These are phyloP conservation scores for Ianthella basta DNA, from an alignment of 37 sponge, comb jelly and placozoan species.

Conservation along the genomic window DNA sequence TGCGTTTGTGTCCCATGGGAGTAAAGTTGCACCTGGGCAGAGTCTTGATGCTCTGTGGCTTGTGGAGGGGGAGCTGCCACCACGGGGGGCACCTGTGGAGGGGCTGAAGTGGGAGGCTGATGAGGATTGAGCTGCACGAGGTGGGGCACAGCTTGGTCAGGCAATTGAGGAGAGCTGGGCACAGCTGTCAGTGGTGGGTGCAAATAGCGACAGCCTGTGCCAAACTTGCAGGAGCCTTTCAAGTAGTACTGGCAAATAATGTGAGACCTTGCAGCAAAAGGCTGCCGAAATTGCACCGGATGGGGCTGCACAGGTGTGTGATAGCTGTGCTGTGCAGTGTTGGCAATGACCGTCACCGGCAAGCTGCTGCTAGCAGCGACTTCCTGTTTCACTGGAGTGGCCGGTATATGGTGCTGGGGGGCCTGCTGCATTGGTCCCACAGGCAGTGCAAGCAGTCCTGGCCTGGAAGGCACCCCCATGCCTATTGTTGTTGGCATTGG, in stretches of 20 bases:
- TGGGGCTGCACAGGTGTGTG: not conserved
- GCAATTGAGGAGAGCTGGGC: not conserved
- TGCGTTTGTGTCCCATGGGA: not conserved
- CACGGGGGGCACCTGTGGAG: not conserved
- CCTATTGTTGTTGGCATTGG: not conserved
- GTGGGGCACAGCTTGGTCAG: not conserved
- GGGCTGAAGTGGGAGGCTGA: not conserved
- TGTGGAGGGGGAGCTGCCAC: too few relatives aligned
- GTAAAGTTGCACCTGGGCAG: not conserved
- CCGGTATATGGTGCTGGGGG: not conserved
- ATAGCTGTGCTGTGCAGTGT: not conserved
- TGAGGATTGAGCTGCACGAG: not conserved
- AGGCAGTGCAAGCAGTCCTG: not conserved
- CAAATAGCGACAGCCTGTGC: constrained; percentile 76
- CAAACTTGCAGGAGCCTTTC: constrained; percentile 64
- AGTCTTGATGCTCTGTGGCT: too few relatives aligned
- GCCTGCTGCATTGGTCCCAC: too few relatives aligned
- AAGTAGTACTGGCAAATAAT: constrained; percentile 62
- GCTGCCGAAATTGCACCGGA: not conserved
- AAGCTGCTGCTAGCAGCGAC: constrained; percentile 6
- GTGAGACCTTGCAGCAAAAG: constrained; percentile 40
- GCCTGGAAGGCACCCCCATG: not conserved
- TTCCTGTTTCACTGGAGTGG: constrained; percentile 1
- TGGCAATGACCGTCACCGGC: constrained; percentile 10
- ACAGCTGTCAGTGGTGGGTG: constrained; percentile 38